Evolutionary conservation across 2,888 invertebrate species (phyloP), one percentile per base, ranked within the genome.

Genomic region (Gasteruption jaculator): DNA sequence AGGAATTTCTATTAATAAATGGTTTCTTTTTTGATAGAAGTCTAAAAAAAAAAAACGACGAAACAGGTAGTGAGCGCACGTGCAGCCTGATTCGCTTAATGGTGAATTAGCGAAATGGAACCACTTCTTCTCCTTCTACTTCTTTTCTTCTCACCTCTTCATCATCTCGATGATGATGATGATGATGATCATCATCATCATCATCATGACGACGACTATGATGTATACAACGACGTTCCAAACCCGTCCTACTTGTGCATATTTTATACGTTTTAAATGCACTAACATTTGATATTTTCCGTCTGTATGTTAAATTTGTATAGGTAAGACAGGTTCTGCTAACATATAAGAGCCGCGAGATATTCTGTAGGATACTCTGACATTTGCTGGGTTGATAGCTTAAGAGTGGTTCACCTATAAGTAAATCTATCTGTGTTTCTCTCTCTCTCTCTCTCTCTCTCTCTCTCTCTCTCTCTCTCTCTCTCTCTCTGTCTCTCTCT

Each of bases 331-430:
- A n/a, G n/a, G n/a, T n/a, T n/a, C n/a, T n/a, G n/a, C n/a, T n/a
- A n/a, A n/a, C n/a, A n/a, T n/a, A n/a, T n/a, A n/a, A n/a, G n/a
- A n/a, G n/a, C n/a, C n/a, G n/a, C n/a, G n/a, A n/a, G n/a, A n/a
- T n/a, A n/a, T n/a, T n/a, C n/a, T n/a, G n/a, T n/a, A n/a, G 52
- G 54, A 62, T 57, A 64, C 60, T 64, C 59, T 64, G 64, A 64
- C 64, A 64, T 64, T 64, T 64, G 63, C 64, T 56, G 61, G 3
- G 60, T 59, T 62, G 63, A 62, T 62, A 63, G 59, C 51, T 57
- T n/a, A 41, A 32, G 56, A 63, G 61, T 63, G 59, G 61, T 63
- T 63, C 63, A 63, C 63, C 63, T 63, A 63, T 63, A 57, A 53
- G 50, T 27, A 31, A 30, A 27, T 15, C 26, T 34, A 12, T 14